Conservation (phyloP, 2,888 invertebrate species). For the Zootermopsis nevadensis region DNA sequence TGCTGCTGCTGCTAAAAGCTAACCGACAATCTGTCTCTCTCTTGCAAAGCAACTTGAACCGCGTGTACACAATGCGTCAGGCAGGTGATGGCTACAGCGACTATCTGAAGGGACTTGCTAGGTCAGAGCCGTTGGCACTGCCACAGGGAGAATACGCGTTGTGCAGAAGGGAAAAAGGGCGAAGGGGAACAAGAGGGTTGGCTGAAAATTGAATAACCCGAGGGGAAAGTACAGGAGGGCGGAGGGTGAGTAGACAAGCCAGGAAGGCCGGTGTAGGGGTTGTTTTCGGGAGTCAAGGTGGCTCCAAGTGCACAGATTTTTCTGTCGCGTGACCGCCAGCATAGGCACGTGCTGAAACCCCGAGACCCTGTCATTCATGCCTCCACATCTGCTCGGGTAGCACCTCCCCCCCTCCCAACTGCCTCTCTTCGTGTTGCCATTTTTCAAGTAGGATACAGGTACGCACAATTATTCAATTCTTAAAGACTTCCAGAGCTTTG, state of each 20-base stretch:
- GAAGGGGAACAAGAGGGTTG: neutral
- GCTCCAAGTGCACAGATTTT: constrained; percentile 17
- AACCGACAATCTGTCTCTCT: constrained; percentile 49
- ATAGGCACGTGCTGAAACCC: constrained; percentile 40
- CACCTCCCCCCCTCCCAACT: constrained; percentile 28
- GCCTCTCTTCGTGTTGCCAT: constrained; percentile 5
- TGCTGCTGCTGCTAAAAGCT: constrained; percentile 40
- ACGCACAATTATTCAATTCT: neutral
- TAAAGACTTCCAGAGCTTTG: neutral
- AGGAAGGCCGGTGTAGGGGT: constrained; percentile 29
- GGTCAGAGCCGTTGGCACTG: constrained; percentile 47
- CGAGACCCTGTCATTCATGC: constrained; percentile 30
- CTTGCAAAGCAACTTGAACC: constrained; percentile 45
- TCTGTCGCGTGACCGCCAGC: constrained; percentile 38
- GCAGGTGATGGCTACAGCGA: constrained; percentile 46
- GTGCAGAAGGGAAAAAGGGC: neutral
- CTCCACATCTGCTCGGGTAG: constrained; percentile 47
- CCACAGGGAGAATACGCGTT: constrained; percentile 24
- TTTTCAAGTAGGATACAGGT: constrained; percentile 23
- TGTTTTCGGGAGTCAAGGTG: constrained; percentile 48
- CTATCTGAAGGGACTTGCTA: constrained; percentile 31
- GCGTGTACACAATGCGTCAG: constrained; percentile 40
- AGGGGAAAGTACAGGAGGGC: neutral
- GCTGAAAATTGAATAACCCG: constrained; percentile 5
- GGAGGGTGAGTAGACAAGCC: constrained; percentile 1